A percentile compares a stretch with the other conserved stretches of the same genome.
Conservation (phyloP, 1,140 invertebrate species). For the Cydia amplana region DNA sequence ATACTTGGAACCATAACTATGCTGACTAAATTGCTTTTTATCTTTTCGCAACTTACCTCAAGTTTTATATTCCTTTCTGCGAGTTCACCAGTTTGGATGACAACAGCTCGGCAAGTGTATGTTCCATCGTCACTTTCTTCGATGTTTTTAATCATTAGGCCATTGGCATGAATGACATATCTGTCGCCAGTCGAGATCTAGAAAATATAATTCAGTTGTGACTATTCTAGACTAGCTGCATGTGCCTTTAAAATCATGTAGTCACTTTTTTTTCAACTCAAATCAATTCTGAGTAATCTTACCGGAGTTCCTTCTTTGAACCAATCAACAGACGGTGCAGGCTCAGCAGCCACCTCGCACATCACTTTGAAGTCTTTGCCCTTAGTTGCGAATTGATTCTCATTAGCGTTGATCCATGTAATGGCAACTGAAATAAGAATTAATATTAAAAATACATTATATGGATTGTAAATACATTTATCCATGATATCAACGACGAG, state of each 20-base stretch:
- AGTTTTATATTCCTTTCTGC: conserved; percentile 87
- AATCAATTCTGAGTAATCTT: conserved; percentile 44
- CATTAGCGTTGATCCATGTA: conserved; percentile 91
- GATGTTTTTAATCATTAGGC: conserved; percentile 89
- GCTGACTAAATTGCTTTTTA: background rate
- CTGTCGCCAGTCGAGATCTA: conserved; percentile 82
- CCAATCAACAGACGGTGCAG: conserved; percentile 91
- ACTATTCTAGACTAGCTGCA: background rate
- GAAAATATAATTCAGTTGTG: conserved; percentile 37
- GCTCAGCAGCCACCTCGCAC: conserved; percentile 92
- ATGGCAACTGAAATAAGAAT: conserved; percentile 85
- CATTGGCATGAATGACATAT: conserved; percentile 87
- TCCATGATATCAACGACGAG: no score
- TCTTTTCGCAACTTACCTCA: conserved; percentile 80
- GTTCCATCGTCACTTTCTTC: conserved; percentile 90
- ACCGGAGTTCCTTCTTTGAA: conserved; percentile 86
- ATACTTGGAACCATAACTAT: background rate
- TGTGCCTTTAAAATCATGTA: background rate
- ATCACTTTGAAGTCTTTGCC: conserved; percentile 87
- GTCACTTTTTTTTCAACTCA: background rate
- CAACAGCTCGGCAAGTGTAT: conserved; percentile 91
- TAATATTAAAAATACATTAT: no score
- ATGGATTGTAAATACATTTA: no score
- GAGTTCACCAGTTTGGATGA: conserved; percentile 88
- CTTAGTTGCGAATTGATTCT: conserved; percentile 89